A percentile compares a stretch with the other conserved stretches of the same genome.
phyloP scores from a whole-genome alignment of 2,797 vertebrate genomes.

The Micropoecilia bifurca region DNA sequence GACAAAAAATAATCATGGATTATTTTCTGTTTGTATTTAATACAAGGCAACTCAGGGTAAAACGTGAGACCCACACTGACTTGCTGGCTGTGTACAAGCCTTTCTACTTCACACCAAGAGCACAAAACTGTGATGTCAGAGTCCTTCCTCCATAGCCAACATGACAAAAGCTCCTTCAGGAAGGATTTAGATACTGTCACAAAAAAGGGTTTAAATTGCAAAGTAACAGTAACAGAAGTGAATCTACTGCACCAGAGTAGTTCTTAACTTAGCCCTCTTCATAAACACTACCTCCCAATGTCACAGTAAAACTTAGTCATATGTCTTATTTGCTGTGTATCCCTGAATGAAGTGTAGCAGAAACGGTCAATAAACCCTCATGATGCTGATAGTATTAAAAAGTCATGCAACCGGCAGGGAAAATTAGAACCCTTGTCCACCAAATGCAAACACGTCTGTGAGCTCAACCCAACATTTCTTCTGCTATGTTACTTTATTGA shows the following conservation, averaged over 20 bases:
- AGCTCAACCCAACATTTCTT: slow-evolving; percentile 2
- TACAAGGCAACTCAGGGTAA: background rate
- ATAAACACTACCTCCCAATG: background rate
- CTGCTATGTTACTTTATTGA: slow-evolving; percentile 11
- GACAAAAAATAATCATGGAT: background rate
- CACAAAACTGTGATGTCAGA: background rate
- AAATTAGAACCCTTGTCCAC: background rate
- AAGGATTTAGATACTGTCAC: background rate
- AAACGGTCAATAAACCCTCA: background rate
- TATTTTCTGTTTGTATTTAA: background rate
- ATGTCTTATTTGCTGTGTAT: background rate
- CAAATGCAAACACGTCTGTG: background rate
- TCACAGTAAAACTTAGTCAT: background rate
- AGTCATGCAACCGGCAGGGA: background rate
- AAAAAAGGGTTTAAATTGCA: background rate
- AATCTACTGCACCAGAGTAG: background rate
- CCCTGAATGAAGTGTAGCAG: background rate
- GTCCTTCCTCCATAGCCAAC: background rate
- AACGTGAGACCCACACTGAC: background rate
- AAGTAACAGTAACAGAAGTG: background rate
- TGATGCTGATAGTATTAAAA: background rate
- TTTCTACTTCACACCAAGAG: background rate
- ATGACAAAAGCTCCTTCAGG: background rate
- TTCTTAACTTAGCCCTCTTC: background rate
- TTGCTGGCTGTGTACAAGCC: background rate